Evolutionary conservation across 2,113 vertebrate species (phyloP), one percentile per base, ranked within the genome.

Genomic region (Panthera leo): DNA sequence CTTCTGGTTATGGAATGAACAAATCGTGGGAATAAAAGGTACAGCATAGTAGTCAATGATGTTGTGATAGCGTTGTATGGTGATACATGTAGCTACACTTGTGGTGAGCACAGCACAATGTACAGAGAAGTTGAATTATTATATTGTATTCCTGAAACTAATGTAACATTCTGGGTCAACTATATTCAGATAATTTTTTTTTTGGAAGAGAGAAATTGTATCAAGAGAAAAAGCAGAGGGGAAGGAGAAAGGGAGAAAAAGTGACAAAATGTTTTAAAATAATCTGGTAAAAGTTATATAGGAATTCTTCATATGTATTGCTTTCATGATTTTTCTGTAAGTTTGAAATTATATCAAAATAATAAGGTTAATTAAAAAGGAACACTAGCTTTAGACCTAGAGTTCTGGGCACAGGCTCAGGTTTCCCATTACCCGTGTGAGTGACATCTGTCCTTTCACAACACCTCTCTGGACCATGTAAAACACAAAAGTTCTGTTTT

Each of bases 261-360:
- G 23, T 34, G 18, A 27, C 27, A 70, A 96, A 78, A 58, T 55
- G 13, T 93, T 94, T 53, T 61, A 85, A 92, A 85, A 51, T 48
- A 90, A 75, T n/a, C 31, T 63, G 13, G 34, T 23, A 71, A 89
- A 80, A 58, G 5, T 34, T 29, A 27, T 88, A 70, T 58, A 27
- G 6, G 39, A 96, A 91, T 93, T 95, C 15, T 79, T 89, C 31
- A 1, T n/a, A 68, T 78, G 7, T 58, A 65, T 48, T 85, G 2
- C 76, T 88, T 82, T 90, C 45, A 95, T 8, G 4, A 36, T 94
- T 90, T 73, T 95, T 78, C 73, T 95, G 3, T 21, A 71, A 94
- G 45, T 89, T 83, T 85, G 53, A 86, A 58, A 79, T 80, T 71
- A 78, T 51, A 93, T 73, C 11, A 68, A 95, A 89, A 89, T 89